Evolutionary conservation across 2,113 vertebrate species (phyloP), one percentile per base, ranked within the genome.

Genomic region (Cnemophilus loriae): DNA sequence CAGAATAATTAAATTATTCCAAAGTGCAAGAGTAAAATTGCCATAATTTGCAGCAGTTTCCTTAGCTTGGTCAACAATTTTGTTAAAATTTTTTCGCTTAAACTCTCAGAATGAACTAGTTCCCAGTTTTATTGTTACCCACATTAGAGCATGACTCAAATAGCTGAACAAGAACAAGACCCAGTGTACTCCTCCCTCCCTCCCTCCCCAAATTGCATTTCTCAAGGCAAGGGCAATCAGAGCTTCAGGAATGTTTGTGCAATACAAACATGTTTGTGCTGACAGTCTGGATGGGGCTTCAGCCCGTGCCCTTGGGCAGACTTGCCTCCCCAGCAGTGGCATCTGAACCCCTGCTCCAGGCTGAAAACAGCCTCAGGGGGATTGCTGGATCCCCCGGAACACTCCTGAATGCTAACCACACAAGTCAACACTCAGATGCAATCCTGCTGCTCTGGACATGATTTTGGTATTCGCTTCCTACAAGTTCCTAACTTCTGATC

Each of bases 241-340:
- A 61, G 63, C 37, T 46, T 18, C n/a, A 60, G 32, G 42, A 64
- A 41, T 3, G 9, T 37, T 7, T 16, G n/a, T 39, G 37, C 46
- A 60, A 8, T 10, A 19, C 13, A 61, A 22, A 7, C n/a, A n/a
- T n/a, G n/a, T n/a, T n/a, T 12, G 22, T 16, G 37, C 42, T 13
- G 20, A 37, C 32, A 16, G 35, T 21, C 24, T 1, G 6, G 30
- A 22, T 4, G 28, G 22, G 39, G 24, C 37, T 86, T 47, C 41
- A 69, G 33, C 26, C 56, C 13, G 21, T 1, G 2, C 49, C n/a
- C 17, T 37, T 41, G 3, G 16, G 15, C 28, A 77, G 49, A 56
- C 2, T 3, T 32, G 11, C 10, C 37, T 23, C 28, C 7, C 26
- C 59, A 64, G 41, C 23, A 4, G 6, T 0, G 2, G 35, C 6